Conservation (phyloP, 2,113 vertebrate species). For the Ctenomys sociabilis region DNA sequence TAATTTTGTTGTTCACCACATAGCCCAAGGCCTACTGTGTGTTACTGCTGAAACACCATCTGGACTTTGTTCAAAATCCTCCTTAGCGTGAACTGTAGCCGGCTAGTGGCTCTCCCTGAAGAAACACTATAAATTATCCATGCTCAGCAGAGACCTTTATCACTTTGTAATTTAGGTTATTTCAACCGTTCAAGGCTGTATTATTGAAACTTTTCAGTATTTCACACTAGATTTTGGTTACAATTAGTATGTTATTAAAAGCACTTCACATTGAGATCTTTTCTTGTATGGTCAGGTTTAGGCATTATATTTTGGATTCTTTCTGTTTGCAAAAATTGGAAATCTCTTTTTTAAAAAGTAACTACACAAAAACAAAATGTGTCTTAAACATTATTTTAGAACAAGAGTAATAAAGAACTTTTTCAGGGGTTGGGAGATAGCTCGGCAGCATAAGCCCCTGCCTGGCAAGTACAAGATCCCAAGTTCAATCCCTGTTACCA, state of each 20-base stretch:
- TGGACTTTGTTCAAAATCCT: constrained; percentile 74
- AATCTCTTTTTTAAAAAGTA: neutral
- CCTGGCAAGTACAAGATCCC: too few relatives aligned
- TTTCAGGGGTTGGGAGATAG: neutral
- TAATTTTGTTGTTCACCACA: constrained; percentile 60
- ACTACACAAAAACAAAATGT: neutral
- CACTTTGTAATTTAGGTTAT: constrained; percentile 68
- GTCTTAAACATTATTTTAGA: neutral
- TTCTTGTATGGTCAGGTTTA: neutral
- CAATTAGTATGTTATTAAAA: constrained; percentile 60
- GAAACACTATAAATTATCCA: constrained; percentile 74
- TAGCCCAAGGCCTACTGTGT: constrained; percentile 41
- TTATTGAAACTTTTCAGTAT: constrained; percentile 48
- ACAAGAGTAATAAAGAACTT: neutral
- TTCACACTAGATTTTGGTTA: constrained; percentile 8
- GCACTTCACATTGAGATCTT: neutral
- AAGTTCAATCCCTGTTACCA: too few relatives aligned
- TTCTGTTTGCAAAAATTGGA: constrained; percentile 3
- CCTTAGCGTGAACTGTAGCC: constrained; percentile 53
- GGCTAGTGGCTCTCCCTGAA: constrained; percentile 60
- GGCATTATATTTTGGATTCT: neutral
- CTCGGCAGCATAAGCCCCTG: too few relatives aligned
- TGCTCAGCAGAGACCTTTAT: constrained; percentile 46
- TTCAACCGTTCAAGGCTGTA: constrained; percentile 55
- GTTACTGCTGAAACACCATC: constrained; percentile 61